Evolutionary conservation across 2,113 vertebrate species (phyloP), one percentile per base, ranked within the genome.

Genomic region (Microtus oregoni): DNA sequence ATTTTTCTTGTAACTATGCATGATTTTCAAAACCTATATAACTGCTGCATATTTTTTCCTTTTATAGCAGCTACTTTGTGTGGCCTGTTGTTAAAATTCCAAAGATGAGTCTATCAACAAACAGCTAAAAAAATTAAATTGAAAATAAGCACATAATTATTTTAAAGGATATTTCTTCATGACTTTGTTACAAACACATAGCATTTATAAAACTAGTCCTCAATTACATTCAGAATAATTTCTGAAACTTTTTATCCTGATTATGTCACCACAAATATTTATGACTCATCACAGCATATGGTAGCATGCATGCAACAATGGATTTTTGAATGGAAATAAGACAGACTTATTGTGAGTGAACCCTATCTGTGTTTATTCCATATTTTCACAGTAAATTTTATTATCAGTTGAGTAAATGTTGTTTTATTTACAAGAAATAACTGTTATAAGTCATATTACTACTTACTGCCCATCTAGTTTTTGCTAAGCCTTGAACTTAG

Each of bases 401-500:
- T 73, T 41, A 79, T 75, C 35, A 75, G 28, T 47, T 96, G 70
- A 24, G 22, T 79, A 85, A 77, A 55, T 93, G 3, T 73, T 87
- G 32, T 90, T 93, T 95, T 68, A 26, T 72, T 90, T 97, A 90
- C 52, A 88, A 41, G 15, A 30, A 97, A 73, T 89, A 96, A 94
- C 44, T 93, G 63, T 73, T 44, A 77, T 38, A 61, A 79, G 20
- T 94, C 70, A 93, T 52, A 67, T 24, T 90, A 41, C 61, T 96
- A 78, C 65, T 93, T 79, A 94, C 67, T 96, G 58, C 85, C 47
- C 30, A 78, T 78, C 47, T 7, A 52, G 77, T 78, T 52, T 96
- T 85, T 86, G 28, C 12, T 52, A 88, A 35, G 26, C 22, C 52
- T 28, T 88, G 65, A 90, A 30, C 50, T 50, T 78, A 50, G 3